Evolutionary conservation across 1,140 invertebrate species (phyloP), one percentile per base, ranked within the genome.

Genomic region (Neuroterus valhalla): DNA sequence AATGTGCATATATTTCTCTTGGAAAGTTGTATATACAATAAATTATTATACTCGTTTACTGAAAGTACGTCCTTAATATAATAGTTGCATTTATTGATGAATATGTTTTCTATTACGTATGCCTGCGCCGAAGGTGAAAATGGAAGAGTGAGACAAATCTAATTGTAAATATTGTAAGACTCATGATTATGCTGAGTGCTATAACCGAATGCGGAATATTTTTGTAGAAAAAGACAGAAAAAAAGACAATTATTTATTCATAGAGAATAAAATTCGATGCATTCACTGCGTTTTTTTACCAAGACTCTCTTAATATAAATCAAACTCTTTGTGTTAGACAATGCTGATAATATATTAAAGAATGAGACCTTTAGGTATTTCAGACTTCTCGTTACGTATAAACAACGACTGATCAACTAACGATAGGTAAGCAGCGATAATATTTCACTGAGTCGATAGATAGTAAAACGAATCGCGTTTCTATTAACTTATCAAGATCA

Each of bases 371-470:
- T 5, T 3, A n/a, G 8, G 17, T 48, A 3, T 48, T 62, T 62
- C 52, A 62, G 52, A 31, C 52, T 62, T 62, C 15, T 8, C 31
- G 31, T 38, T 38, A 38, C 31, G 31, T 62, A 62, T 26, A 26
- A 62, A 62, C 10, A 23, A 62, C 52, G 12, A 62, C 23, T 62
- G 23, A 48, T 48, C 46, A 38, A 38, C 31, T 38, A 38, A 38
- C 31, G 15, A 48, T 48, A 62, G 26, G 23, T 62, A 26, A 21
- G 52, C 52, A 62, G 52, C 52, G 52, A 62, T 21, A 62, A 62
- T 62, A 15, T 26, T 21, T 14, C 14, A 62, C 12, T 52, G 8
- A 52, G 31, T 38, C 31, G 10, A 23, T 48, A 48, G 46, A 48
- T 17, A 48, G 17, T 5, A 3, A 48, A 48, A 48, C n/a, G 3